These are phyloP conservation scores for Silvanus unidentatus DNA, from an alignment of 2,888 invertebrate genomes.

Conservation along the genomic window DNA sequence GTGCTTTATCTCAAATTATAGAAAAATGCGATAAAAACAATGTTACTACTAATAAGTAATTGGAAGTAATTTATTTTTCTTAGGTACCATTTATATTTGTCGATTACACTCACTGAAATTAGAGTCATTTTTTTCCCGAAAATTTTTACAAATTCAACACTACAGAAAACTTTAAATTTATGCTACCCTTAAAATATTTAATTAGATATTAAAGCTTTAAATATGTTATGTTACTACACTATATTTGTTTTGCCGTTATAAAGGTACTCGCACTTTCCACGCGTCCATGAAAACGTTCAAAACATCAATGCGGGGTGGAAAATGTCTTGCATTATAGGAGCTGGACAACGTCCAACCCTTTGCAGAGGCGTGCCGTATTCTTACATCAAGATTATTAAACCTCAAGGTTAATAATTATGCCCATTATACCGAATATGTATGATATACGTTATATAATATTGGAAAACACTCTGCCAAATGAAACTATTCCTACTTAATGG, in stretches of 20 bases:
- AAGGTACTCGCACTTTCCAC: constrained; percentile 5
- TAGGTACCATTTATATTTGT: constrained; percentile 34
- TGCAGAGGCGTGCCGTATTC: constrained; percentile 25
- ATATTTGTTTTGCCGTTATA: too few species aligned
- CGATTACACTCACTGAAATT: constrained; percentile 33
- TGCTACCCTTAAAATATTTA: too few species aligned
- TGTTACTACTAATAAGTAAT: constrained; percentile 1
- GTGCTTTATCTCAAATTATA: neutral
- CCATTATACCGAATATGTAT: constrained; percentile 5
- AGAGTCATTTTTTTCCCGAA: constrained; percentile 27
- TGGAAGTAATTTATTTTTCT: constrained; percentile 1
- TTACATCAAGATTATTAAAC: constrained; percentile 4
- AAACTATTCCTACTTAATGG: neutral
- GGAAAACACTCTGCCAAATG: neutral
- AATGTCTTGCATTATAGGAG: constrained; percentile 26
- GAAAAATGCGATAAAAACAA: neutral
- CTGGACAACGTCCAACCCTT: constrained; percentile 31
- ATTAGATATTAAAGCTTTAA: too few species aligned
- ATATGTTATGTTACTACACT: too few species aligned
- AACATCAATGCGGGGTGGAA: constrained; percentile 30
- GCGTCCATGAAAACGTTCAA: constrained; percentile 25
- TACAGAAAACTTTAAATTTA: neutral
- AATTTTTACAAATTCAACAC: neutral
- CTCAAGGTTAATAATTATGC: constrained; percentile 8
- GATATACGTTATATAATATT: too few species aligned